Percentiles rank a stretch among this genome's conserved stretches.
These are phyloP conservation scores for Brachionus asplanchnoidis DNA, from an alignment of 1,140 invertebrate genomes.

Conservation along the genomic window DNA sequence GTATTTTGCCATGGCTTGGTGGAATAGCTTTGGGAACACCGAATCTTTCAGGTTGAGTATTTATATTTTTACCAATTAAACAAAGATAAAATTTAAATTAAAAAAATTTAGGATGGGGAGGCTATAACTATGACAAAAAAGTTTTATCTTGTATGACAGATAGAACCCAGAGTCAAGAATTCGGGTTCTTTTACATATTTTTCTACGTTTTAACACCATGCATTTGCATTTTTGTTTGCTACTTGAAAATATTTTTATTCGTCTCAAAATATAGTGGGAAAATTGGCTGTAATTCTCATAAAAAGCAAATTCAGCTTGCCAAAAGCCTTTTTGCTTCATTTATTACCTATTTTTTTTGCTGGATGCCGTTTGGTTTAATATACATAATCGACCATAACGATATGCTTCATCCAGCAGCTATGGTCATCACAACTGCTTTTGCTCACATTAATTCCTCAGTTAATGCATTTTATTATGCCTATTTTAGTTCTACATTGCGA, in stretches of 20 bases:
- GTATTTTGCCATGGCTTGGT: not conserved
- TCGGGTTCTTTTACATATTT: conserved; percentile 34
- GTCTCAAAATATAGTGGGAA: not conserved
- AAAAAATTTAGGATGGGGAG: conserved; percentile 3
- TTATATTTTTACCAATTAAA: not conserved
- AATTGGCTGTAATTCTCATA: not conserved
- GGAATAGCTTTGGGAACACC: not conserved
- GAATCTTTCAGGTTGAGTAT: not conserved
- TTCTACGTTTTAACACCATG: not conserved
- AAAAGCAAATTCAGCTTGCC: not conserved
- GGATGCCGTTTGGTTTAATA: conserved; percentile 28
- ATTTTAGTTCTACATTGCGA: not conserved
- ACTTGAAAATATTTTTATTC: conserved; percentile 18
- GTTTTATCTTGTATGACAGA: conserved; percentile 16
- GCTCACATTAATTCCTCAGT: conserved; percentile 10
- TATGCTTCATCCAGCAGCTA: not conserved
- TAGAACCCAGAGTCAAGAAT: conserved; percentile 13
- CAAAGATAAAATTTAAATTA: not conserved
- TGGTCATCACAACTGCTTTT: not conserved
- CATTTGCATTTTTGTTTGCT: not conserved
- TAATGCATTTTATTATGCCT: not conserved
- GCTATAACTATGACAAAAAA: conserved; percentile 34
- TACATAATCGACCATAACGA: conserved; percentile 6
- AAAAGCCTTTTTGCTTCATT: conserved; percentile 22
- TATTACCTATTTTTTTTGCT: conserved; percentile 29